Conservation (phyloP, 2,797 vertebrate genomes). For the Lepilemur septentrionalis region DNA sequence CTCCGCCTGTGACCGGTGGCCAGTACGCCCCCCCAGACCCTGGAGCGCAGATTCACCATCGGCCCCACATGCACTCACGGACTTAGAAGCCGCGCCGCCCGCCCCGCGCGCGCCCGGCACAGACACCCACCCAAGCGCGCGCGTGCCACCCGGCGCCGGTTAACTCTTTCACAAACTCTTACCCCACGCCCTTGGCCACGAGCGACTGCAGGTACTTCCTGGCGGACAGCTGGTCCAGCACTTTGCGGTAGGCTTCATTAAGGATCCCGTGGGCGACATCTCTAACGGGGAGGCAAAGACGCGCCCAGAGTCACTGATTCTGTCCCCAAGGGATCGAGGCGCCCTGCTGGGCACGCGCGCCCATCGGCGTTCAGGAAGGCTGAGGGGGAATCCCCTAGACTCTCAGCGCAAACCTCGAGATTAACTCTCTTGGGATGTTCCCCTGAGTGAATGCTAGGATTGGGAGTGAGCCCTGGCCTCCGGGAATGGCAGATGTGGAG, state of each 20-base stretch:
- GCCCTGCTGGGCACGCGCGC: not conserved
- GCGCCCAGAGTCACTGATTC: conserved; percentile 16
- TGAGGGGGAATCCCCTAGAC: too few species aligned
- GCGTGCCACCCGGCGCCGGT: not conserved
- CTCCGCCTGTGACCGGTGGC: accelerated
- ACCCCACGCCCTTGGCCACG: conserved; percentile 96
- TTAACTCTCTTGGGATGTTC: not conserved
- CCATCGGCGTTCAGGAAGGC: not conserved
- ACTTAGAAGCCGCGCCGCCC: not conserved
- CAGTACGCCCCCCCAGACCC: not conserved
- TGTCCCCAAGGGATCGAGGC: not conserved
- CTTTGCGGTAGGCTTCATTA: conserved; percentile 96
- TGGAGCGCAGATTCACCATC: not conserved
- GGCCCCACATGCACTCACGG: not conserved
- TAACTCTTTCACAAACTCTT: conserved; percentile 83
- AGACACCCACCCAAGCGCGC: not conserved
- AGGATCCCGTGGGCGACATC: conserved; percentile 94
- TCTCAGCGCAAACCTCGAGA: not conserved
- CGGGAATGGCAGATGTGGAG: not conserved
- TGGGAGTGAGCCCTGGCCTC: not conserved
- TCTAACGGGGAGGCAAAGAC: conserved; percentile 87
- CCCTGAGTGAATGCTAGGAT: not conserved
- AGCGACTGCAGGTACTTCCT: conserved; percentile 96
- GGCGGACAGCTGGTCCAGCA: conserved; percentile 94
- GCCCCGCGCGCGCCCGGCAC: not conserved